phyloP scores from a whole-genome alignment of 2,888 invertebrate genomes.

The Penaeus monodon region DNA sequence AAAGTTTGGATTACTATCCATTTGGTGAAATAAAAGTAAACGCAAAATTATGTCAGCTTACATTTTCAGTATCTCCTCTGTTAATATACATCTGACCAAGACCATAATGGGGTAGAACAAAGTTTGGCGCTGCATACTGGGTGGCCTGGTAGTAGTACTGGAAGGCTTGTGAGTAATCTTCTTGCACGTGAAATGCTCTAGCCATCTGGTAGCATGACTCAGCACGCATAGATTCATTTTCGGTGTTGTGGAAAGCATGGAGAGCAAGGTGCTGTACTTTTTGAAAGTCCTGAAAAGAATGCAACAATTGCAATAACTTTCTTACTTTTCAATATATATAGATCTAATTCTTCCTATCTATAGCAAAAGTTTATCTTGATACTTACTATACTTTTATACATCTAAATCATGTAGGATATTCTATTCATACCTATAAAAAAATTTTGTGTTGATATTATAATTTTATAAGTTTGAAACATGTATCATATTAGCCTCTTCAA shows the following conservation, averaged over 20 bases:
- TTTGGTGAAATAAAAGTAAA: no score
- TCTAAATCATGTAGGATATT: not conserved
- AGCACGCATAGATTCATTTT: constrained; percentile 98
- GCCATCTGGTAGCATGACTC: constrained; percentile 99
- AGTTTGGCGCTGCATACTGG: constrained; percentile 94
- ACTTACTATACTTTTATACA: no score
- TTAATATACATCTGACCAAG: constrained; percentile 99
- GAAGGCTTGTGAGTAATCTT: constrained; percentile 87
- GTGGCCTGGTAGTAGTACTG: constrained; percentile 98
- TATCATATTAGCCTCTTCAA: not conserved
- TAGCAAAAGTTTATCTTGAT: not conserved
- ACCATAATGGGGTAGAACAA: constrained; percentile 97
- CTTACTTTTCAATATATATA: not conserved
- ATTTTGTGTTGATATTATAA: no score
- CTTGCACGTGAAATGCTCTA: constrained; percentile 92
- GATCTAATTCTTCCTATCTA: not conserved
- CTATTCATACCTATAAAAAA: not conserved
- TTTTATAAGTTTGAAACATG: no score
- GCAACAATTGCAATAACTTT: not conserved
- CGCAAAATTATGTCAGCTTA: constrained; percentile 25
- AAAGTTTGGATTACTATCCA: no score
- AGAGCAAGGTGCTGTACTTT: constrained; percentile 96
- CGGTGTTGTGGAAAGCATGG: constrained; percentile 98
- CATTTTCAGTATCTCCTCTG: constrained; percentile 71
- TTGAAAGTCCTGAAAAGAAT: constrained; percentile 64